Percentiles rank a stretch among this genome's conserved stretches.
Conservation (phyloP, 2,888 invertebrate species). For the Petrolisthes cinctipes region DNA sequence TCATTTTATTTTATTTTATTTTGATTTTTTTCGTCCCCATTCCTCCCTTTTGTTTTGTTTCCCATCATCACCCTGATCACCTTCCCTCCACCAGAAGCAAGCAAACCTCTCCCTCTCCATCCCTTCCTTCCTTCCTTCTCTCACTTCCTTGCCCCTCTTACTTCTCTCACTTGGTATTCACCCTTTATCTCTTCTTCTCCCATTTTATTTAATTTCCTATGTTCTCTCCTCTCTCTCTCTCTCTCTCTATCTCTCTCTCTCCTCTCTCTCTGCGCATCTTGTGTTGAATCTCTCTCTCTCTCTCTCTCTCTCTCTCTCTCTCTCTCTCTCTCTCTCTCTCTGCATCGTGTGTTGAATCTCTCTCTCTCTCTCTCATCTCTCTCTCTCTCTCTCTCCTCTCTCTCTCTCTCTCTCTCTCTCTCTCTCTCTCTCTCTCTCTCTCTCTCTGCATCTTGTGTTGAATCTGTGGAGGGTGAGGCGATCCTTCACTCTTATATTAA, state of each 20-base stretch:
- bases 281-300: background rate
- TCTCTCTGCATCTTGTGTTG: background rate
- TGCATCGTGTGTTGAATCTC: too few relatives aligned
- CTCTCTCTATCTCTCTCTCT: background rate
- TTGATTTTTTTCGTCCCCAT: background rate
- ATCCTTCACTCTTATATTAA: slow-evolving; percentile 43
- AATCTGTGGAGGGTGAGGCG: background rate
- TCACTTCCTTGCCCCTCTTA: background rate
- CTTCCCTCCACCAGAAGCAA: background rate
- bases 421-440: background rate
- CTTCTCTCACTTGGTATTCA: background rate
- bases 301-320: background rate
- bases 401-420: background rate
- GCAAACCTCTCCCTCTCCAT: background rate
- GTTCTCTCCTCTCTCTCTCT: background rate
- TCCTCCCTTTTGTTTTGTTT: background rate
- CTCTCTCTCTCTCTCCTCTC: background rate
- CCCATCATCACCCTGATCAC: background rate
- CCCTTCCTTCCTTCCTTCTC: background rate
- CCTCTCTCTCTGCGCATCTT: background rate
- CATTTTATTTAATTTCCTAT: background rate
- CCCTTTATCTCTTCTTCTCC: background rate
- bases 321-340: too few relatives aligned
- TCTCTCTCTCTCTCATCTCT: background rate
- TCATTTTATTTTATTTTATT: background rate